Evolutionary conservation across 2,888 invertebrate genomes (phyloP), one percentile per base, ranked within the genome.

Genomic region (Chaetoderma sp.): DNA sequence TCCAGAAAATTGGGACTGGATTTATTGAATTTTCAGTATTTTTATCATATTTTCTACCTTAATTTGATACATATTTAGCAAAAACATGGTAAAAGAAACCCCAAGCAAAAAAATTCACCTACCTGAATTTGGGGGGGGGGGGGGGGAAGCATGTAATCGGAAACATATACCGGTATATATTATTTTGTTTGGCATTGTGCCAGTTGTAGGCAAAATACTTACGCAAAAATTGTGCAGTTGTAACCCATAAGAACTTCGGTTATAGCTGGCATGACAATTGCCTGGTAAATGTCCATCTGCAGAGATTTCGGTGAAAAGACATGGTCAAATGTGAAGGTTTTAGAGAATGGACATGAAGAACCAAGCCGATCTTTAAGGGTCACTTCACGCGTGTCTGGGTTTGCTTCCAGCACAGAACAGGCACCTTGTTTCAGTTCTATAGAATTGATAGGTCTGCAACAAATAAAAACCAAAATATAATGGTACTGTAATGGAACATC

Each of bases 171-270:
- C n/a, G n/a, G n/a, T n/a, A n/a, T n/a, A n/a, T n/a, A n/a, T n/a
- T n/a, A n/a, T n/a, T n/a, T n/a, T n/a, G n/a, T n/a, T n/a, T n/a
- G n/a, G n/a, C n/a, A n/a, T n/a, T n/a, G n/a, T n/a, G n/a, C n/a
- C n/a, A n/a, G n/a, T 23, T 50, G 36, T 27, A 0, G 18, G 13
- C 21, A 13, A 28, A 49, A 42, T 3, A 96, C 97, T 88, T 94
- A 98, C 25, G 98, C 98, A 88, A 99, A 98, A 21, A 98, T 95
- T 0, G 98, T 99, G 86, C 98, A 98, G 87, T 98, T 98, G 87
- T 97, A 99, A 0, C 98, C 98, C 27, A 91, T 90, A 25, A 98
- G 88, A 6, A 98, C 97, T 87, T 98, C 96, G 67, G 93, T 92
- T 62, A 98, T 92, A 25, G 96, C 89, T 0, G 97, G 97, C 57